Base-by-base conservation (phyloP, 2,797 vertebrate genomes). In the Odontamblyopus lacepedii region DNA sequence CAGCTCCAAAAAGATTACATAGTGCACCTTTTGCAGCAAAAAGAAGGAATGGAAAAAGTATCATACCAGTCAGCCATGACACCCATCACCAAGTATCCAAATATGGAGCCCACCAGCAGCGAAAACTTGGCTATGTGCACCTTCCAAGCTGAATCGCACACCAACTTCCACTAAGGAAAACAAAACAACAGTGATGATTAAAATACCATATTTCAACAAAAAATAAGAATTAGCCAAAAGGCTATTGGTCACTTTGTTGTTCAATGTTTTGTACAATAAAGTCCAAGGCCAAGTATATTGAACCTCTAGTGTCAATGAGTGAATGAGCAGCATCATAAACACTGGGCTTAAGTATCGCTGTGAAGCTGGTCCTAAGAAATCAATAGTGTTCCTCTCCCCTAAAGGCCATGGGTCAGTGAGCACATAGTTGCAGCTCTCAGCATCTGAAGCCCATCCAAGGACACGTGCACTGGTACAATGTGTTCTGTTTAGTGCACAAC, bases 91-190 rank as follows among this genome's bases (percentile, higher is more conserved):
- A 99, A 93, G 91, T 98, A 98, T 78, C 97, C 97, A 53, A 98
- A 96, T 92, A 98, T 98, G 91, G 97, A 96, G 88, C 97, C 97
- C 89, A 99, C 96, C 72, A 98, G 93, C 72, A 98, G 86, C 53
- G 97, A 98, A 90, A 99, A 98, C 88, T 98, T 98, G 81, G 97
- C 96, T 83, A 98, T 97, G 89, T 99, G 97, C 61, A 98, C 97
- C 91, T 97, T 98, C 97, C 97, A 98, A 81, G 96, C 93, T 48
- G 95, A 96, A 80, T 98, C 96, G 79, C 97, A 99, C 89, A 99
- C 96, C 92, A 99, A 94, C 86, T 96, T 95, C 97, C 97, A 98
- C 97, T 98, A 84, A 32, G 93, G 91, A 27, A 74, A 62, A 79
- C 55, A 72, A 16, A 50, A 78, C 7, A 63, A 44, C 70, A 48